Base-by-base conservation (phyloP, 1,140 invertebrate species). In the Chelonus insularis region DNA sequence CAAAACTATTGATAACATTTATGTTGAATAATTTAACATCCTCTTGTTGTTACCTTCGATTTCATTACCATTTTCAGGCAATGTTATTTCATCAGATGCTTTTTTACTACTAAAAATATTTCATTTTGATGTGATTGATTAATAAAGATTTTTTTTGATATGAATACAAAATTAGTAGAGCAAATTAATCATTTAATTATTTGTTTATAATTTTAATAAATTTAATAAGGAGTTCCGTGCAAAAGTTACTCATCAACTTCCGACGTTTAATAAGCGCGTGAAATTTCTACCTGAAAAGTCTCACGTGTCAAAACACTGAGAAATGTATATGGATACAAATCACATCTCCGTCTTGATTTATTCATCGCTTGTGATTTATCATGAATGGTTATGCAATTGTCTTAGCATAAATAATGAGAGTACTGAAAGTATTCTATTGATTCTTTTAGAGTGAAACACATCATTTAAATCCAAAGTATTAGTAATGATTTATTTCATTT, bases 251-350 rank as follows among this genome's bases (percentile, higher is more conserved):
- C 11, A 14, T 55, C 21, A 16, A 18, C n/a, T 55, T 39, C 52
- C 52, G 52, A 55, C 52, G 34, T 55, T 16, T 55, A 34, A 55
- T 34, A 18, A 21, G 52, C 32, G 6, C 34, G 36, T 55, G 18
- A 29, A 55, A 55, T 41, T 39, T 37, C 34, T 23, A 37, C 36
- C 20, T 37, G 14, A 23, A 55, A 12, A 36, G 8, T 39, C 34
- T 39, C 11, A 41, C 36, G 36, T 37, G 36, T 37, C 36, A 9
- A 37, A 6, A 2, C 9, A 4, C 25, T 37, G 36, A 12, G 36
- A 37, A 37, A n/a, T 9, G 3, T 12, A 12, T 12, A 12, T 12
- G 36, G 36, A 37, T 37, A 37, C 36, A 6, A 37, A 37, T 37
- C 36, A 37, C 36, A 37, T 12, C 11, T n/a, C 2, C 36, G 12